Base-by-base conservation (phyloP, 2,797 vertebrate species). In the Lindbergichthys nudifrons region DNA sequence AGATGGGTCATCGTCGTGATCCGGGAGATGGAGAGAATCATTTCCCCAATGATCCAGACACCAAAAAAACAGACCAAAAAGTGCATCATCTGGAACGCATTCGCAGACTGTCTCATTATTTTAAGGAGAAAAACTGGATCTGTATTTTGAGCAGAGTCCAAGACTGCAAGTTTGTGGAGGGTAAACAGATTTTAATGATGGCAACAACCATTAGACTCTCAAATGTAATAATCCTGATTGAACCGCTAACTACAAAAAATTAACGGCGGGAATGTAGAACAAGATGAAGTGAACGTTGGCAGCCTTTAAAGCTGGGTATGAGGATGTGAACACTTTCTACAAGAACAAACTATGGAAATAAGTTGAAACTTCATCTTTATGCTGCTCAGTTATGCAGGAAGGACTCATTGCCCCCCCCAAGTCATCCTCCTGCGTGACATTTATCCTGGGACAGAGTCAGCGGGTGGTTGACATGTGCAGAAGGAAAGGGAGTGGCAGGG, bases 1-100 rank as follows among this genome's bases (percentile, higher is more conserved):
- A 92, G 85, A 90, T 91, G 88, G 89, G 89, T 90, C 82, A 91
- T 77, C 87, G 74, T 62, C 52, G 79, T 81, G 81, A 89, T 88
- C 70, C 11, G 47, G 69, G 76, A 84, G 81, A 78, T 45, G 42
- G 79, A 82, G n/a, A 75, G 67, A 86, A 70, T 80, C 58, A 79
- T 85, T 89, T 85, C 80, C 90, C 88, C 54, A 59, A 81, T 80
- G 87, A 87, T 81, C 77, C 65, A 39, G 10, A 71, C 23, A 80
- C 76, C 69, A 76, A 79, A 81, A 81, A 84, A 67, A 82, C 26
- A 85, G 68, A 86, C 76, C 77, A 78, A 76, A 86, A 81, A 86
- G 74, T 83, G 82, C 73, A 84, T 92, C 84, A 87, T 86, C 82
- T 87, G 83, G 87, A 67, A 80, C n/a, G 23, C 84, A 87, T 88